phyloP scores from a whole-genome alignment of 2,797 vertebrate species.

The Coluber constrictor region DNA sequence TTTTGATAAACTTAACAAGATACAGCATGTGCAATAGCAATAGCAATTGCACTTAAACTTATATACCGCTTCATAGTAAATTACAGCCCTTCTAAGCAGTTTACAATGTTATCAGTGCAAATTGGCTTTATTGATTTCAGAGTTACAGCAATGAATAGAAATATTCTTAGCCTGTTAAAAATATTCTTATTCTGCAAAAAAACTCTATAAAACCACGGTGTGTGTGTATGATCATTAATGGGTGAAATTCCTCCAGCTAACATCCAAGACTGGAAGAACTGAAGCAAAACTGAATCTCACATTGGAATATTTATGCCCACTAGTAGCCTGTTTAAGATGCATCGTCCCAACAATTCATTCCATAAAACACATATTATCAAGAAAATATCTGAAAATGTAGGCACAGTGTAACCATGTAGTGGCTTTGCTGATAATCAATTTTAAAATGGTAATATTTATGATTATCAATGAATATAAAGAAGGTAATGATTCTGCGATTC shows the following conservation, averaged over 20 bases:
- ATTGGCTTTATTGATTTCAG: no score
- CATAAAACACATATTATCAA: neutral
- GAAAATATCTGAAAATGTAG: neutral
- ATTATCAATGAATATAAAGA: neutral
- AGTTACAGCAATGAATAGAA: no score
- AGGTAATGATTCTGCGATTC: neutral
- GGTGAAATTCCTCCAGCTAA: neutral
- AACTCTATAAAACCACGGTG: no score
- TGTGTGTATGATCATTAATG: neutral
- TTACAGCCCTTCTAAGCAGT: no score
- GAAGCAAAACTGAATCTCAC: neutral
- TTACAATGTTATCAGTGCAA: no score
- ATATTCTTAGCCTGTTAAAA: no score
- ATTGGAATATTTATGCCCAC: neutral
- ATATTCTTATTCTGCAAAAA: no score
- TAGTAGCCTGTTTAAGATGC: neutral
- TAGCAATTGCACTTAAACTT: neutral
- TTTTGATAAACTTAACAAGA: neutral
- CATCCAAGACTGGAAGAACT: neutral
- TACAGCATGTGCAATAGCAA: neutral
- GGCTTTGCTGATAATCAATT: neutral
- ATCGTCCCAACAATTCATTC: neutral
- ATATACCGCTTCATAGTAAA: no score
- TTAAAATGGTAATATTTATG: neutral
- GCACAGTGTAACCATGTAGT: neutral